phyloP scores from a whole-genome alignment of 1,140 invertebrate genomes.

The Tachypleus tridentatus region DNA sequence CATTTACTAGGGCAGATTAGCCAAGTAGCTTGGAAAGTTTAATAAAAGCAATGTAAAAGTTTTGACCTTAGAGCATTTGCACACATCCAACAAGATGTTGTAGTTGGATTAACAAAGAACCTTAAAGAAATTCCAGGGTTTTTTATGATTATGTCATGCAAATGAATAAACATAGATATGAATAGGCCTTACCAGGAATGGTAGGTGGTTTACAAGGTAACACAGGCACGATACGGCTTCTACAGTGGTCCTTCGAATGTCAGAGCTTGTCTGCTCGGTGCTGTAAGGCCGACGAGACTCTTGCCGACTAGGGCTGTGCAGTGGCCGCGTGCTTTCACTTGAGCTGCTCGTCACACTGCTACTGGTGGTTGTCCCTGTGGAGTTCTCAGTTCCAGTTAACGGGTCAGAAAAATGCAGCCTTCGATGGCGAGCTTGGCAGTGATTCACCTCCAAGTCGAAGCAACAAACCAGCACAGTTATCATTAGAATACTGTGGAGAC shows the following conservation, averaged over 20 bases:
- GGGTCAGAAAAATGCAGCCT: constrained; percentile 22
- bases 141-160: too few relatives aligned
- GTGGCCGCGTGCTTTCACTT: constrained; percentile 24
- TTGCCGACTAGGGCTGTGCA: constrained; percentile 32
- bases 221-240: constrained; percentile 36
- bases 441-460: constrained; percentile 22
- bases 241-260: constrained; percentile 38
- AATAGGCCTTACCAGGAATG: constrained; percentile 39
- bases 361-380: constrained; percentile 1
- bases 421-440: constrained; percentile 24
- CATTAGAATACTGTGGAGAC: constrained; percentile 36
- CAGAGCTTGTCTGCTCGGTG: constrained; percentile 20
- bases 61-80: too few relatives aligned
- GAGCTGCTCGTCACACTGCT: constrained; percentile 19
- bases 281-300: constrained; percentile 23
- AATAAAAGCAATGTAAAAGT: too few relatives aligned
- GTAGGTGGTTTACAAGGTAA: constrained; percentile 43
- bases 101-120: too few relatives aligned
- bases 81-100: too few relatives aligned
- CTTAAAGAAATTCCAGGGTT: too few relatives aligned
- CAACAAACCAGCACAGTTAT: constrained; percentile 30
- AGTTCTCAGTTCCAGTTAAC: constrained; percentile 18
- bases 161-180: too few relatives aligned
- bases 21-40: too few relatives aligned
- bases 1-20: too few relatives aligned